Evolutionary conservation across 2,113 vertebrate species (phyloP).

Genomic region (Pycnonotus jocosus): DNA sequence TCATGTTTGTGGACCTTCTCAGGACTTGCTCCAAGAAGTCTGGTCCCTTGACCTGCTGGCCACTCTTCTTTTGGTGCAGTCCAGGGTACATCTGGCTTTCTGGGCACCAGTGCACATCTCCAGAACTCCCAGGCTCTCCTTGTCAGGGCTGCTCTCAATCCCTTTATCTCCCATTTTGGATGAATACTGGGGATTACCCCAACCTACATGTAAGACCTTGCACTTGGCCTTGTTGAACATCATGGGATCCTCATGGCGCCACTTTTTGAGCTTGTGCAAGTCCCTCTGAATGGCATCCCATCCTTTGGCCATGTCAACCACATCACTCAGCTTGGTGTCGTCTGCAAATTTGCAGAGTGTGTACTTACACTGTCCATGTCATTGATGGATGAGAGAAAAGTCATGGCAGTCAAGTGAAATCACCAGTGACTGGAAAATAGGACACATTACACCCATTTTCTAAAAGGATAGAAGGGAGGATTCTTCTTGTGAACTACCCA

Average conservation of each 20-base stretch:
- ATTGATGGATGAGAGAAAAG: neutral
- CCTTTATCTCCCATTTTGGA: neutral
- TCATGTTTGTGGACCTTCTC: neutral
- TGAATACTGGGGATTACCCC: accelerated
- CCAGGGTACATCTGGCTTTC: neutral
- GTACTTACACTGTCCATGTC: no score
- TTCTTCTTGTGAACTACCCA: accelerated
- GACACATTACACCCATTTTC: neutral
- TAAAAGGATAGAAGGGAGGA: neutral
- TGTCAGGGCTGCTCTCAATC: neutral
- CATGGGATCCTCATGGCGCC: neutral
- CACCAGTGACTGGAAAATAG: neutral
- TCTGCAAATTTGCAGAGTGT: neutral
- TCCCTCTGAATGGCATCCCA: neutral
- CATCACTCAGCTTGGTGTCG: neutral
- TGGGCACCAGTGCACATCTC: accelerated
- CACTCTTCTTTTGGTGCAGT: neutral
- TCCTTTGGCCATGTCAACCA: accelerated
- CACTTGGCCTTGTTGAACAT: neutral
- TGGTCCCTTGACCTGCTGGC: neutral
- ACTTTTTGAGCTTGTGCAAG: neutral
- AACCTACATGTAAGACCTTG: neutral
- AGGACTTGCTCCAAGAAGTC: neutral
- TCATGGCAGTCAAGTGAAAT: neutral
- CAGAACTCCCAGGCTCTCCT: neutral